phyloP scores from a whole-genome alignment of 1,140 invertebrate species.

The Hylaeus volcanicus region DNA sequence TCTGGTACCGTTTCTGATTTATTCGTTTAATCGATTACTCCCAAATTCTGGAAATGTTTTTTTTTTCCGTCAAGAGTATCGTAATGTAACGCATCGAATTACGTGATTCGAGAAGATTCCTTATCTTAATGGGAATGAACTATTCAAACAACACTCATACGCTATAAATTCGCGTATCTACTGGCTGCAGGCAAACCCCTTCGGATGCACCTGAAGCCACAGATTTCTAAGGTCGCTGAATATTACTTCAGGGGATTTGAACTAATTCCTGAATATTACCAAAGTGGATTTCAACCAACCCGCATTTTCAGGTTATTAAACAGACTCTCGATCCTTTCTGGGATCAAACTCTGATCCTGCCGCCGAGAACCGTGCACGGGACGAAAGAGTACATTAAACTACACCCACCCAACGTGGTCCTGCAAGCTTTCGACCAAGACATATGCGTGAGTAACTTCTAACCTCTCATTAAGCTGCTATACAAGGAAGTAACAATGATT shows the following conservation, averaged over 20 bases:
- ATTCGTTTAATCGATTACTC: too few relatives aligned
- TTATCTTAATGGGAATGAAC: too few relatives aligned
- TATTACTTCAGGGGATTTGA: not conserved
- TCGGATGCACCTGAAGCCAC: not conserved
- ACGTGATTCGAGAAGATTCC: too few relatives aligned
- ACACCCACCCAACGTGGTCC: conserved; percentile 77
- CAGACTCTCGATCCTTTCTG: conserved; percentile 82
- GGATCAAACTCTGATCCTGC: conserved; percentile 82
- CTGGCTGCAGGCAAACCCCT: too few relatives aligned
- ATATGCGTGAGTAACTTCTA: conserved; percentile 67
- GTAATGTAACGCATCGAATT: too few relatives aligned
- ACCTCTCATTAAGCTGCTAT: not conserved
- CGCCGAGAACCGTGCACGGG: conserved; percentile 79
- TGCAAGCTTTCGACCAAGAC: conserved; percentile 77
- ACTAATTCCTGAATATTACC: not conserved
- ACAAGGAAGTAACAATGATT: too few relatives aligned
- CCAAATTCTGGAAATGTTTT: too few relatives aligned
- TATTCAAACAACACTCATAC: too few relatives aligned
- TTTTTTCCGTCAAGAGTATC: too few relatives aligned
- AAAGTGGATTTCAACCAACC: not conserved
- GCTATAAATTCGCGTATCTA: too few relatives aligned
- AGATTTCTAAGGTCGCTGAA: not conserved
- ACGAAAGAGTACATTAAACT: conserved; percentile 76
- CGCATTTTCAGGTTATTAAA: conserved; percentile 69
- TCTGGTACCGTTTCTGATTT: too few relatives aligned